Percentiles rank a stretch among this genome's conserved stretches.
phyloP scores from a whole-genome alignment of 2,888 invertebrate species.

The Heliothis peltigera region DNA sequence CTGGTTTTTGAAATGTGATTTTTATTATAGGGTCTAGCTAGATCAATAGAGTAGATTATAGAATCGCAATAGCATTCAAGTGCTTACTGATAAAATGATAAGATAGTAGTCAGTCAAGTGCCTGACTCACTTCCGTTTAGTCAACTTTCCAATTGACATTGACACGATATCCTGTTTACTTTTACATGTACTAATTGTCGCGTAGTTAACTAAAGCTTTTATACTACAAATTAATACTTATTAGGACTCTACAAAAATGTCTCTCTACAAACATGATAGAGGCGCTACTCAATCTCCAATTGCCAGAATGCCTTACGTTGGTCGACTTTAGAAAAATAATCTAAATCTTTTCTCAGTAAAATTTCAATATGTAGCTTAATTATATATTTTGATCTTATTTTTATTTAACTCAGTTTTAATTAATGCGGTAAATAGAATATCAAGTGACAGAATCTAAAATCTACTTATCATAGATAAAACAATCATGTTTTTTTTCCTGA shows the following conservation, averaged over 20 bases:
- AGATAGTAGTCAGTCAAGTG: constrained; percentile 45
- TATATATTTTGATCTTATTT: too few relatives aligned
- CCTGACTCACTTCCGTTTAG: constrained; percentile 50
- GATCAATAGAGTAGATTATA: constrained; percentile 41
- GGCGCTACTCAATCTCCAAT: background rate
- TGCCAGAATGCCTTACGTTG: background rate
- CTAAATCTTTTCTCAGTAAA: too few relatives aligned
- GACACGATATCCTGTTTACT: constrained; percentile 42
- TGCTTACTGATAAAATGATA: constrained; percentile 47
- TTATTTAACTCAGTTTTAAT: constrained; percentile 14
- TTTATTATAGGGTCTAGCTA: constrained; percentile 38
- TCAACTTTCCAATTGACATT: constrained; percentile 39
- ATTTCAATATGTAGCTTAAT: too few relatives aligned
- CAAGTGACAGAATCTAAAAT: too few relatives aligned
- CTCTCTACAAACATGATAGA: too few relatives aligned
- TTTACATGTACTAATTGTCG: constrained; percentile 5
- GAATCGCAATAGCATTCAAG: constrained; percentile 45
- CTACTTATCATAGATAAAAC: too few relatives aligned
- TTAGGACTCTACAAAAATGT: too few relatives aligned
- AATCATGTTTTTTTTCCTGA: too few relatives aligned
- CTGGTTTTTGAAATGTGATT: constrained; percentile 29
- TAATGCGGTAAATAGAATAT: background rate
- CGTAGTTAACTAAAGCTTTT: too few relatives aligned
- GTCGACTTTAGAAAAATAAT: background rate
- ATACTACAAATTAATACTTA: too few relatives aligned